A percentile compares a stretch with the other conserved stretches of the same genome.
Conservation (phyloP, 2,888 invertebrate species). For the Neocrepidodera transversa region DNA sequence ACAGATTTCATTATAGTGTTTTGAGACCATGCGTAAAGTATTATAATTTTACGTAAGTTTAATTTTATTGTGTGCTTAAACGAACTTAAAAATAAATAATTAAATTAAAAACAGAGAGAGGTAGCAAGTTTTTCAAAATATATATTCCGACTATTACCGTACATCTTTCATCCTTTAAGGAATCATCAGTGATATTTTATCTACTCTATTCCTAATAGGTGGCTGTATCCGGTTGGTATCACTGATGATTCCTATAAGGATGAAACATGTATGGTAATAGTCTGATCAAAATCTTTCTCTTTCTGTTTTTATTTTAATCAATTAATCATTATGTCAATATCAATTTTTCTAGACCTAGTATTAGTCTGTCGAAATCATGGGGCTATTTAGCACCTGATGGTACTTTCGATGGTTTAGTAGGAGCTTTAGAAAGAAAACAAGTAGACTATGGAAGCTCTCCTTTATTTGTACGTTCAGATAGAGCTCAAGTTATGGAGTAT, state of each 20-base stretch:
- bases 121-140: too few species aligned
- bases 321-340: too few species aligned
- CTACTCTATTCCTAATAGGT: too few species aligned
- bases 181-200: too few species aligned
- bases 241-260: too few species aligned
- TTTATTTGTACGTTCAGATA: conserved; percentile 49
- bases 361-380: conserved; percentile 48
- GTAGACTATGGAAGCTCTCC: conserved; percentile 53
- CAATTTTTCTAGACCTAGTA: conserved; percentile 44
- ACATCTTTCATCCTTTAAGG: too few species aligned
- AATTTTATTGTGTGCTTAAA: background rate
- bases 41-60: conserved; percentile 52
- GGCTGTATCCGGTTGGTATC: too few species aligned
- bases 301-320: too few species aligned
- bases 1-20: conserved; percentile 50
- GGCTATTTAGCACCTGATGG: conserved; percentile 50
- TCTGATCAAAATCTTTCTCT: too few species aligned
- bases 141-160: too few species aligned
- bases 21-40: conserved; percentile 47
- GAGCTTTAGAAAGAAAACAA: conserved; percentile 44
- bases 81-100: background rate
- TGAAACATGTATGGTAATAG: too few species aligned
- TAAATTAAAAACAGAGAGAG: too few species aligned
- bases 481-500: conserved; percentile 49
- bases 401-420: conserved; percentile 53